These are phyloP conservation scores for Cerastoderma edule DNA, from an alignment of 2,888 invertebrate genomes.

Conservation along the genomic window DNA sequence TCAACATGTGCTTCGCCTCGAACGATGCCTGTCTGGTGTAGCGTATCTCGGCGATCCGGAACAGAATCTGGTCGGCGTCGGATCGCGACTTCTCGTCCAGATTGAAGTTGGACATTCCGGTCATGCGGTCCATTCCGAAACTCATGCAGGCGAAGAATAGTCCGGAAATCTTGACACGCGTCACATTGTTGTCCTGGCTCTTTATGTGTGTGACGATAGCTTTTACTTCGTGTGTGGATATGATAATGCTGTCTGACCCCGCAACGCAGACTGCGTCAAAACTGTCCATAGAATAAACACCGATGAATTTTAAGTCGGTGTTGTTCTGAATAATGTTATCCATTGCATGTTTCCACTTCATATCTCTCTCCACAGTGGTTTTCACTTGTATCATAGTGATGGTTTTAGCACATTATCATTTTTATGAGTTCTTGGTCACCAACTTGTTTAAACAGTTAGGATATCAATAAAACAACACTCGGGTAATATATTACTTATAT, in stretches of 20 bases:
- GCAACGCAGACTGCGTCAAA: slow-evolving; percentile 28
- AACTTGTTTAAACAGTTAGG: not conserved
- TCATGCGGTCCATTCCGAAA: slow-evolving; percentile 27
- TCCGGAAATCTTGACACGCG: slow-evolving; percentile 32
- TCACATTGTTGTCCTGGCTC: slow-evolving; percentile 9
- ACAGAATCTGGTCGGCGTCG: slow-evolving; percentile 22
- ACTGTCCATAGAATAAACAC: slow-evolving; percentile 36
- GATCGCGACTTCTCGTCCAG: slow-evolving; percentile 9
- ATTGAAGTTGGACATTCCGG: slow-evolving; percentile 48
- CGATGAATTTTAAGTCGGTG: slow-evolving; percentile 31
- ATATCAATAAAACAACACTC: not conserved
- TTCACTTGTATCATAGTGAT: not conserved
- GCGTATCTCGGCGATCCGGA: slow-evolving; percentile 23
- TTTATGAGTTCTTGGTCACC: not conserved
- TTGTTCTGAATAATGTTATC: slow-evolving; percentile 13
- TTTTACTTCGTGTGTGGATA: slow-evolving; percentile 17
- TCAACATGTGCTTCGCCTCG: slow-evolving; percentile 36
- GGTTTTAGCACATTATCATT: not conserved
- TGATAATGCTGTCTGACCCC: slow-evolving; percentile 31
- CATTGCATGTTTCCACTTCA: not conserved
- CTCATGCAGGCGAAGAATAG: slow-evolving; percentile 46
- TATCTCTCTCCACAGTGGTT: not conserved
- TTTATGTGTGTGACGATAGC: slow-evolving; percentile 43
- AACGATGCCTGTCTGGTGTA: slow-evolving; percentile 37
- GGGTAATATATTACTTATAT: not conserved